Conservation (phyloP, 2,888 invertebrate species). For the Thumatha senex region DNA sequence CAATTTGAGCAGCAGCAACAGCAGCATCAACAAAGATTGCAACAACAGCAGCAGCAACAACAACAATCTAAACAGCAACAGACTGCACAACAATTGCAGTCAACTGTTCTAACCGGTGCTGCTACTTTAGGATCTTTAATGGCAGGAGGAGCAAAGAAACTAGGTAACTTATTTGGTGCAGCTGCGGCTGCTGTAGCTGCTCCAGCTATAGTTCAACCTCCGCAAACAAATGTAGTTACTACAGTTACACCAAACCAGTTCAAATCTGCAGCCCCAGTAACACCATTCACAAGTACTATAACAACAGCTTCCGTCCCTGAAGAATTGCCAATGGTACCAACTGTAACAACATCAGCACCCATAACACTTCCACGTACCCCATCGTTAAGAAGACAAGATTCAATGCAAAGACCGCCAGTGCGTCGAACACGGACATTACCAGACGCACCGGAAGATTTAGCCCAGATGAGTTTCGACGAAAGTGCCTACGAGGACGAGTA, state of each 20-base stretch:
- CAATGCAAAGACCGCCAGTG: slow-evolving; percentile 78
- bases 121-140: slow-evolving; percentile 77
- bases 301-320: slow-evolving; percentile 74
- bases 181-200: slow-evolving; percentile 74
- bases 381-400: slow-evolving; percentile 75
- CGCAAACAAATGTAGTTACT: slow-evolving; percentile 40
- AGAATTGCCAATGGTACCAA: slow-evolving; percentile 61
- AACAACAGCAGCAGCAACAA: slow-evolving; percentile 61
- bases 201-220: slow-evolving; percentile 56
- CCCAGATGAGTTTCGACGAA: slow-evolving; percentile 73
- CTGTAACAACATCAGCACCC: slow-evolving; percentile 62
- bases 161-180: slow-evolving; percentile 78
- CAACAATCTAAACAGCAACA: slow-evolving; percentile 64
- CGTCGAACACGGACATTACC: slow-evolving; percentile 75
- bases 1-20: slow-evolving; percentile 46
- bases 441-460: slow-evolving; percentile 75
- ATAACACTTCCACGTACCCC: slow-evolving; percentile 70
- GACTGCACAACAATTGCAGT: slow-evolving; percentile 69
- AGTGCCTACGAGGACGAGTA: slow-evolving; percentile 82
- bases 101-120: slow-evolving; percentile 72
- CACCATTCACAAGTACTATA: slow-evolving; percentile 63
- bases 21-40: slow-evolving; percentile 63
- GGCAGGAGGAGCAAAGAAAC: slow-evolving; percentile 78
- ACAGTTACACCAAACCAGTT: slow-evolving; percentile 52
- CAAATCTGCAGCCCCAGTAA: slow-evolving; percentile 56